Evolutionary conservation across 1,140 invertebrate genomes (phyloP), one percentile per base, ranked within the genome.

Genomic region (Cotesia typhae): DNA sequence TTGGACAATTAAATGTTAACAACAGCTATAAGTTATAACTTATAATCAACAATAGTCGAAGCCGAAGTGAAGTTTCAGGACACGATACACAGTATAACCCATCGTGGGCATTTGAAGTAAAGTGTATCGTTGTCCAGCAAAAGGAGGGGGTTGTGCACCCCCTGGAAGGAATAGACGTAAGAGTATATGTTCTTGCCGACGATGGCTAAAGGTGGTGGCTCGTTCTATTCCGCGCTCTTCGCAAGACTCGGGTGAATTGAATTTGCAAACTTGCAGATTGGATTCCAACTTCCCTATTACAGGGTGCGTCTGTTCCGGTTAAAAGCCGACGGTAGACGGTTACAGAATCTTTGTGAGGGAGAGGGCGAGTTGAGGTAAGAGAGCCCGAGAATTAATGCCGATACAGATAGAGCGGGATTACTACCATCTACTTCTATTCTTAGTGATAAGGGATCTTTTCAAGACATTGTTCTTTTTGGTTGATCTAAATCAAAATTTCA

Each of bases 181-280:
- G 41, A 47, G 41, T 47, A 47, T 47, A 47, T 47, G 47, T 52
- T 66, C 73, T 67, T 74, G 70, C 67, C 52, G 68, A 65, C 68
- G 71, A 60, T 67, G 68, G 47, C 69, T 74, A 70, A 68, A 67
- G 59, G 57, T 35, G 66, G 41, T 47, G 41, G 41, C 67, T 67
- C 70, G 69, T 74, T 74, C 1, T 28, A 28, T 28, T 28, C 53
- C 36, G 71, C 67, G 67, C 68, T 64, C 67, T 55, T 47, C 61
- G 74, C 74, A 80, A 80, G 78, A 80, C 77, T 74, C 73, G 73
- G 75, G 72, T 80, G 85, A 86, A 87, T 87, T 85, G 86, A 87
- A 87, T 87, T 87, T 87, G 83, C 86, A 87, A 87, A 87, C 84
- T 87, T 87, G 86, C 85, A 87, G 85, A 87, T 87, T 87, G 85